These are phyloP conservation scores for Cryptotermes secundus DNA, from an alignment of 1,140 invertebrate genomes.

Conservation along the genomic window DNA sequence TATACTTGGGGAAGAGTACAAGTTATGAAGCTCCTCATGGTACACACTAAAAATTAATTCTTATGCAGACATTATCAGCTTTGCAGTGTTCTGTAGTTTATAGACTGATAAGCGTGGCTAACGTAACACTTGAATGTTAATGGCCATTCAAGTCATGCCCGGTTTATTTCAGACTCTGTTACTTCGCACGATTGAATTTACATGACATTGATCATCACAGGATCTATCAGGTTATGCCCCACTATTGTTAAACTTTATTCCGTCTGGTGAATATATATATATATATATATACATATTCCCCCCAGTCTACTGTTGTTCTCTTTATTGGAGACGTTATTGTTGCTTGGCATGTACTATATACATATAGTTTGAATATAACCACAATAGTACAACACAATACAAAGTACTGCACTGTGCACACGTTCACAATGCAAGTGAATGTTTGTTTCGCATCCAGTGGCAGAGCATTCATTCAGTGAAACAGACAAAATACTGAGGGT, in stretches of 20 bases:
- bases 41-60: no score
- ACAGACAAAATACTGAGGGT: constrained; percentile 27
- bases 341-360: constrained; percentile 19
- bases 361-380: constrained; percentile 3
- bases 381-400: constrained; percentile 15
- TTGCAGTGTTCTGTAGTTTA: not conserved
- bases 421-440: not conserved
- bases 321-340: constrained; percentile 26
- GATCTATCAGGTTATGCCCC: not conserved
- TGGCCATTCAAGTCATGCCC: constrained; percentile 9
- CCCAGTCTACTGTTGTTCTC: not conserved
- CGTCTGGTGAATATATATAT: constrained; percentile 19
- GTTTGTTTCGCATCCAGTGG: constrained; percentile 12
- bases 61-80: not conserved
- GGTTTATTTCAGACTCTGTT: not conserved
- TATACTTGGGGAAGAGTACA: no score
- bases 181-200: constrained; percentile 3
- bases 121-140: not conserved
- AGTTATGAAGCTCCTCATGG: no score
- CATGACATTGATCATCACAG: constrained; percentile 11
- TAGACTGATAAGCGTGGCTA: not conserved
- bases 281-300: no score
- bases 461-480: constrained; percentile 25
- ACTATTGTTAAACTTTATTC: constrained; percentile 16
- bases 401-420: constrained; percentile 15